Percentiles rank a stretch among this genome's conserved stretches.
phyloP scores from a whole-genome alignment of 2,113 vertebrate genomes.

The Vireo altiloquus region DNA sequence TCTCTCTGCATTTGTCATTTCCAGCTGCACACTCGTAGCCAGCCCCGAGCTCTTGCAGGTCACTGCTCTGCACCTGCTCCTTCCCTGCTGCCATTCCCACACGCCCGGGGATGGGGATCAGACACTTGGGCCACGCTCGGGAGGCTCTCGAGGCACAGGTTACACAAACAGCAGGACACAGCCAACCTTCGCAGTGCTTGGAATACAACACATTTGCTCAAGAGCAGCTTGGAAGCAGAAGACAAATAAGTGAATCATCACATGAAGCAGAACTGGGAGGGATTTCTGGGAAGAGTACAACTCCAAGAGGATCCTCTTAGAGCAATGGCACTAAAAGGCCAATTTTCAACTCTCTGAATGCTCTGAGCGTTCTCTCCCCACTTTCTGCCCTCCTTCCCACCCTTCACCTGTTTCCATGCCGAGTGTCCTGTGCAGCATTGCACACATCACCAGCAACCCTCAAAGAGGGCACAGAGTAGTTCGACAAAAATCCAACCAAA shows the following conservation, averaged over 20 bases:
- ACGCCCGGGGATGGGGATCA: rapidly evolving
- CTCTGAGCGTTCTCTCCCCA: neutral
- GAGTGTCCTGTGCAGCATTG: neutral
- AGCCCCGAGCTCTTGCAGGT: neutral
- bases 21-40: neutral
- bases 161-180: neutral
- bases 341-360: neutral
- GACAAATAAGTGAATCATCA: conserved; percentile 6
- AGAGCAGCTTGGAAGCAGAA: neutral
- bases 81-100: neutral
- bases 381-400: neutral
- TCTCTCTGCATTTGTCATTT: neutral
- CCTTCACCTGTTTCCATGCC: rapidly evolving
- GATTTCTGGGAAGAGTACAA: conserved; percentile 21
- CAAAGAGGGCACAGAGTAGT: neutral
- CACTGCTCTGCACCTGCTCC: neutral
- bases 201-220: neutral
- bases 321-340: neutral
- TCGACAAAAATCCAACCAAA: neutral
- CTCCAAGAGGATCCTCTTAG: neutral
- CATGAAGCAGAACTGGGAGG: neutral
- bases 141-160: neutral
- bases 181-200: rapidly evolving
- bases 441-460: neutral
- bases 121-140: neutral